A percentile compares a stretch with the other conserved stretches of the same genome.
Conservation (phyloP, 1,140 invertebrate species). For the Eupristina koningsbergeri region DNA sequence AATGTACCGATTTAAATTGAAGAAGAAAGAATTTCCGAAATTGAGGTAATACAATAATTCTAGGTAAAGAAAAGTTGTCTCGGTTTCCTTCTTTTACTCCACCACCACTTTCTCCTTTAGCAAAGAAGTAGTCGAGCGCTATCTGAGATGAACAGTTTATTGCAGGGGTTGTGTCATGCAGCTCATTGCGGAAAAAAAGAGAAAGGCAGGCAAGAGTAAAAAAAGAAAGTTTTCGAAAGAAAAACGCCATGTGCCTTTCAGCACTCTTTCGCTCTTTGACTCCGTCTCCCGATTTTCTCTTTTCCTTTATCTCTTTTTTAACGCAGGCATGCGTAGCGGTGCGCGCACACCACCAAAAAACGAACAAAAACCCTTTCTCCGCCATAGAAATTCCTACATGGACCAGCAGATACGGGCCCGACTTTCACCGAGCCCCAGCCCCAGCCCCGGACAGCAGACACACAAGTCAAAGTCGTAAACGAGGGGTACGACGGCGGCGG, state of each 20-base stretch:
- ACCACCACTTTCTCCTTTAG: conserved; percentile 60
- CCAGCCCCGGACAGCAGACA: neutral
- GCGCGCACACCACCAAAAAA: neutral
- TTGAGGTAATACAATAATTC: neutral
- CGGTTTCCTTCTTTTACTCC: conserved; percentile 35
- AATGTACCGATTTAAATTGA: too few relatives aligned
- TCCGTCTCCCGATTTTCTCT: neutral
- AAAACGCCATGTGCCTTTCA: conserved; percentile 54
- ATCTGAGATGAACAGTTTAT: conserved; percentile 64
- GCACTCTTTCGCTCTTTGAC: neutral
- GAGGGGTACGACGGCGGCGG: conserved; percentile 50
- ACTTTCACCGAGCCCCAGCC: conserved; percentile 65
- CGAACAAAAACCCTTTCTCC: conserved; percentile 63
- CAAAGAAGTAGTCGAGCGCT: conserved; percentile 54
- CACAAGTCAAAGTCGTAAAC: conserved; percentile 62
- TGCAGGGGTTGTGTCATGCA: conserved; percentile 63
- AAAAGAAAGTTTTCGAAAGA: conserved; percentile 59
- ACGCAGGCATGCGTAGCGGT: neutral
- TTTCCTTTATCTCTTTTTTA: neutral
- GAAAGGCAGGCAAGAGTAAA: conserved; percentile 47
- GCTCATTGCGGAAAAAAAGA: conserved; percentile 41
- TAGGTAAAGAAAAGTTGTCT: neutral
- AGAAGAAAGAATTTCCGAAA: too few relatives aligned
- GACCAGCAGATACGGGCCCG: neutral
- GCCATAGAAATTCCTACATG: conserved; percentile 38